Percentiles rank a stretch among this genome's conserved stretches.
Conservation (phyloP, 2,888 invertebrate species). For the Mesochorus sp. region DNA sequence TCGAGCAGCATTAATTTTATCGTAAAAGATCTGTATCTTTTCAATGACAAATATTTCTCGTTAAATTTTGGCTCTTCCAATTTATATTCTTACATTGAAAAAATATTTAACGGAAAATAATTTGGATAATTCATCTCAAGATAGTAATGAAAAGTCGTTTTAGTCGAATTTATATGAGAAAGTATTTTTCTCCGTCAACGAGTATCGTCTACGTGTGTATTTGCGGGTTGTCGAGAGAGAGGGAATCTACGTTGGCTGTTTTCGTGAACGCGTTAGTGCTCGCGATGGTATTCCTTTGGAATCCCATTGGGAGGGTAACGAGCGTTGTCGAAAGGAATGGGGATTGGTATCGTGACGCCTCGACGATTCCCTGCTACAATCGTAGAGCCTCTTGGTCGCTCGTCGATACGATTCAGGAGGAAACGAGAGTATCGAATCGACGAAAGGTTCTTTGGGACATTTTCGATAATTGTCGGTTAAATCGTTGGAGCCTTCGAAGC, state of each 20-base stretch:
- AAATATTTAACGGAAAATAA: neutral
- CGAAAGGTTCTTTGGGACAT: neutral
- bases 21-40: too few species aligned
- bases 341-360: conserved; percentile 35
- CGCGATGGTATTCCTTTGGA: neutral
- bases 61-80: too few species aligned
- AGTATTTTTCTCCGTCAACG: neutral
- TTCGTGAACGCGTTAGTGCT: conserved; percentile 30
- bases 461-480: neutral
- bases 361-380: conserved; percentile 67
- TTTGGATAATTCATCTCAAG: too few species aligned
- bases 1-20: too few species aligned
- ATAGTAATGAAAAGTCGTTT: too few species aligned
- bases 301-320: conserved; percentile 9
- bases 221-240: neutral
- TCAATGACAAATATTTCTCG: too few species aligned
- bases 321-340: conserved; percentile 16
- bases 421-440: neutral
- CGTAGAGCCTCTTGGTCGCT: conserved; percentile 37
- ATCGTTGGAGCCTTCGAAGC: conserved; percentile 23
- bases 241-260: conserved; percentile 9
- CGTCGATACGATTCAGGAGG: neutral
- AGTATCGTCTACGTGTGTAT: neutral
- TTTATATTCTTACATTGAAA: neutral
- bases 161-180: neutral